Percentiles rank a stretch among this genome's conserved stretches.
Conservation (phyloP, 1,140 invertebrate species). For the Dendrolimus kikuchii region DNA sequence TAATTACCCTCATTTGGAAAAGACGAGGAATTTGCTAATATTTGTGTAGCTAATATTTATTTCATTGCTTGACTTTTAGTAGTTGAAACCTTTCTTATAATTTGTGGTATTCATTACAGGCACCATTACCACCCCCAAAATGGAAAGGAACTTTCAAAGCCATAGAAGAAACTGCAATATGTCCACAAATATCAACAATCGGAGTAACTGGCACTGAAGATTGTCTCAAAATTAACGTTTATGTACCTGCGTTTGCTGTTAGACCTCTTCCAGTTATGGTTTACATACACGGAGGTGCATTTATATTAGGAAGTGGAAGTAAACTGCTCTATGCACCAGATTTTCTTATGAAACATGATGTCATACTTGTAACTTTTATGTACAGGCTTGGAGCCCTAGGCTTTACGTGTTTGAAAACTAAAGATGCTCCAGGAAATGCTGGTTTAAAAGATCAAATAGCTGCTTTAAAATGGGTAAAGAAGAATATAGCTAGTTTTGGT, state of each 20-base stretch:
- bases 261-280: slow-evolving; percentile 13
- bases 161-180: not conserved
- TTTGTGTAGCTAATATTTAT: too few species aligned
- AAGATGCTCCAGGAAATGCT: slow-evolving; percentile 10
- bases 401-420: slow-evolving; percentile 8
- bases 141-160: slow-evolving; percentile 9
- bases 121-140: slow-evolving; percentile 5
- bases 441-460: slow-evolving; percentile 16
- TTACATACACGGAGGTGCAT: slow-evolving; percentile 12
- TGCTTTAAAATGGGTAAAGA: slow-evolving; percentile 15
- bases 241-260: slow-evolving; percentile 3
- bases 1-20: too few species aligned
- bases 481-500: slow-evolving; percentile 13
- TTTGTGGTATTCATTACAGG: not conserved
- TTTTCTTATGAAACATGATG: slow-evolving; percentile 11
- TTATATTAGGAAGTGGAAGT: slow-evolving; percentile 4
- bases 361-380: slow-evolving; percentile 15
- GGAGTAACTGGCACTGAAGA: slow-evolving; percentile 9
- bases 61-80: too few species aligned
- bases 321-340: slow-evolving; percentile 2
- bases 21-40: too few species aligned
- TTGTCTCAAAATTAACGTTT: slow-evolving; percentile 15
- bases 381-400: slow-evolving; percentile 12
- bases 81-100: not conserved
- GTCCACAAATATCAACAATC: slow-evolving; percentile 2